These are phyloP conservation scores for Acropora tenuis DNA, from an alignment of 64 coral and sea anemone genomes.

Conservation along the genomic window DNA sequence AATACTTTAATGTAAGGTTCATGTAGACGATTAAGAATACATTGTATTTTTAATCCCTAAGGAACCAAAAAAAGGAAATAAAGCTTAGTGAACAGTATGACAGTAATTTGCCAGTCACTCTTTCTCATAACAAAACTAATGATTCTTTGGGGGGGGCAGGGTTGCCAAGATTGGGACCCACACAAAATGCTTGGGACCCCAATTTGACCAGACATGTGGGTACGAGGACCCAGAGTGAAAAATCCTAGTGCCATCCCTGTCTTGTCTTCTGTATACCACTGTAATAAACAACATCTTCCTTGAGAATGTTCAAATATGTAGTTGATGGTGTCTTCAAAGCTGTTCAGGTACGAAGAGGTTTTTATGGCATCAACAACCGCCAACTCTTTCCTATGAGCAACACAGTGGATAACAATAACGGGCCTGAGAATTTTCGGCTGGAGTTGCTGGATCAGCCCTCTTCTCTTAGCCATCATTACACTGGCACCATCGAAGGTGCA, in stretches of 20 bases:
- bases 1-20: conserved; percentile 36
- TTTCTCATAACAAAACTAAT: conserved; percentile 30
- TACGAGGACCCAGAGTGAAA: conserved; percentile 3
- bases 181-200: conserved; percentile 51
- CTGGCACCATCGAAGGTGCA: no score
- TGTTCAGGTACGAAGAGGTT: no score
- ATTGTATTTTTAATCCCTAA: conserved; percentile 10
- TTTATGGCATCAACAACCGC: no score
- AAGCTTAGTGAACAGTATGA: conserved; percentile 10
- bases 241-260: background rate
- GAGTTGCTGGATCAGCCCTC: no score
- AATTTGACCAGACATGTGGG: conserved; percentile 54
- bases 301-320: no score
- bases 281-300: no score
- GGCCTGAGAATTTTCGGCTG: no score
- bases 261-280: no score
- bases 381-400: no score
- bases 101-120: conserved; percentile 29
- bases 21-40: conserved; percentile 28
- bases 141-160: conserved; percentile 42
- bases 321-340: no score
- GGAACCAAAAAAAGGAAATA: conserved; percentile 6
- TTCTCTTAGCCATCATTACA: no score
- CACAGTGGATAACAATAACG: no score
- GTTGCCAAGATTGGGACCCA: conserved; percentile 53